Evolutionary conservation across 2,888 invertebrate species (phyloP).

Genomic region (Tetropium fuscum): DNA sequence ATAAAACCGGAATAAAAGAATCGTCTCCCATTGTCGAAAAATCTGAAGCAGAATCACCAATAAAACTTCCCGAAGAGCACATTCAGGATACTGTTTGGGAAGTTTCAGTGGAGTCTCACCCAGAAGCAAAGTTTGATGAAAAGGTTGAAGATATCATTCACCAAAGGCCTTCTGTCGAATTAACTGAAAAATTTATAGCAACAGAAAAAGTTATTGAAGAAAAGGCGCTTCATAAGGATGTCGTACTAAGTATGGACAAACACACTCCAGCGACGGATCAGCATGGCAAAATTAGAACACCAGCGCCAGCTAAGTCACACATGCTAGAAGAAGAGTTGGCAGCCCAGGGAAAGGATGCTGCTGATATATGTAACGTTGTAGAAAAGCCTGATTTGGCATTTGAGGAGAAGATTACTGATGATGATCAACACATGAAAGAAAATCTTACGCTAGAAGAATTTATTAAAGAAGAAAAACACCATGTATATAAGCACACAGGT

Average conservation of each 20-base stretch:
- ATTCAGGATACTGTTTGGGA: slow-evolving; percentile 69
- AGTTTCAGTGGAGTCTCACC: slow-evolving; percentile 65
- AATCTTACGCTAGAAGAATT: not conserved
- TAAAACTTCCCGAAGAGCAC: slow-evolving; percentile 66
- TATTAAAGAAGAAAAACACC: not conserved
- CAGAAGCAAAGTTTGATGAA: slow-evolving; percentile 58
- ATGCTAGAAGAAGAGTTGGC: too few relatives aligned
- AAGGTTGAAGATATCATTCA: slow-evolving; percentile 55
- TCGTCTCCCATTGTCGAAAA: slow-evolving; percentile 30
- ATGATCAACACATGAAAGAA: not conserved
- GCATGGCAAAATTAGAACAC: too few relatives aligned
- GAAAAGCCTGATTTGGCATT: too few relatives aligned
- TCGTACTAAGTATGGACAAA: too few relatives aligned
- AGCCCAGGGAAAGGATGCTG: too few relatives aligned
- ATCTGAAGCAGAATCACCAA: slow-evolving; percentile 51
- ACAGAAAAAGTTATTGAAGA: slow-evolving; percentile 26
- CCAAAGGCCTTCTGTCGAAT: slow-evolving; percentile 24
- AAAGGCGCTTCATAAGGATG: too few relatives aligned
- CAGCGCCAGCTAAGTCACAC: too few relatives aligned
- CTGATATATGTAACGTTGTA: too few relatives aligned
- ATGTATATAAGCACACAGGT: not conserved
- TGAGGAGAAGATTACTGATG: too few relatives aligned
- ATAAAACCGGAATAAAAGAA: slow-evolving; percentile 29
- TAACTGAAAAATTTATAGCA: slow-evolving; percentile 34
- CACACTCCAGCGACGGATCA: too few relatives aligned